phyloP scores from a whole-genome alignment of 2,797 vertebrate species.

The Cossypha heuglini region DNA sequence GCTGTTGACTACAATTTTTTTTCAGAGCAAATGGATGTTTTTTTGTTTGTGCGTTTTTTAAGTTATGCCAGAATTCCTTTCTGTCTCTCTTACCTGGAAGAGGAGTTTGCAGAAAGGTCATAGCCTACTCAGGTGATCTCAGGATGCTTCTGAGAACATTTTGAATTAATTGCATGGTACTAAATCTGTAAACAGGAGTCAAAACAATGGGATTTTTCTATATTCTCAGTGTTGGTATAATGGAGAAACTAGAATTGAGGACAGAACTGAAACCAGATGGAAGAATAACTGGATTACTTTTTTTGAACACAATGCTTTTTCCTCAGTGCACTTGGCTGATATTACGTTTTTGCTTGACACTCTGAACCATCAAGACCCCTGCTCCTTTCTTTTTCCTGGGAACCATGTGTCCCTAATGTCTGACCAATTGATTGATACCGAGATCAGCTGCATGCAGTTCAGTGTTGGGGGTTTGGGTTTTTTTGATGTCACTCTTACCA shows the following conservation, averaged over 20 bases:
- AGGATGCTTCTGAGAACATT: neutral
- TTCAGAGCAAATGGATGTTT: neutral
- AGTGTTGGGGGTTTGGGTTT: rapidly evolving
- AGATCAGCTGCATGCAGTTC: neutral
- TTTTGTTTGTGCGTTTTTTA: neutral
- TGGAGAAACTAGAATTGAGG: neutral
- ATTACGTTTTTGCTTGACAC: neutral
- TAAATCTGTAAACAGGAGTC: neutral
- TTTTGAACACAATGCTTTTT: neutral
- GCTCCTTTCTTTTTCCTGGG: neutral
- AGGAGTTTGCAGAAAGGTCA: neutral
- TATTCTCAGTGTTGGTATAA: neutral
- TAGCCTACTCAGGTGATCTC: neutral
- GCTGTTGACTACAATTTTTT: neutral
- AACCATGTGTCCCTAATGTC: neutral
- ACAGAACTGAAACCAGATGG: neutral
- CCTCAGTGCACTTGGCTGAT: neutral
- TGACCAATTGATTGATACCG: neutral
- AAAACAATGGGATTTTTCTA: neutral
- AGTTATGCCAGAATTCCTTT: neutral
- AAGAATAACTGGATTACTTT: neutral
- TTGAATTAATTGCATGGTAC: neutral
- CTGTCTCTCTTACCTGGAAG: neutral
- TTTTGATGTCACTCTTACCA: neutral
- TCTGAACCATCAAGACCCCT: neutral